Conservation (phyloP, 2,113 vertebrate genomes). For the Rostratula benghalensis region DNA sequence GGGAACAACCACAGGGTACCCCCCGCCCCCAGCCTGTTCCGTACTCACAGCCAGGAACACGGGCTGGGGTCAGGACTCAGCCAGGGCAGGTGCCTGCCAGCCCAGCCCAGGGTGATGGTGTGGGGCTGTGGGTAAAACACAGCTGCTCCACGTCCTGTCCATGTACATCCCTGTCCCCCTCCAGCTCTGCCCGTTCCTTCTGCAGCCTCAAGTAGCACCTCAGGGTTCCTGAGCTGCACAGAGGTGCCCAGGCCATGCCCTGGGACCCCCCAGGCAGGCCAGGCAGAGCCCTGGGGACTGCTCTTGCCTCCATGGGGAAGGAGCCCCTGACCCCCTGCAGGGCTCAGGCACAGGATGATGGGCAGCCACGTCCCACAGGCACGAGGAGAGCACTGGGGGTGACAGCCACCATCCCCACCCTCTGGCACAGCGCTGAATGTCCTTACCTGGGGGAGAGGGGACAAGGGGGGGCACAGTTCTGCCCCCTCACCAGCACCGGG, state of each 20-base stretch:
- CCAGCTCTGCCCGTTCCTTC: background rate
- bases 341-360: accelerated
- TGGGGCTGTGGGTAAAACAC: background rate
- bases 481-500: accelerated
- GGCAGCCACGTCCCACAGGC: background rate
- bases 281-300: background rate
- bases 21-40: background rate
- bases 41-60: background rate
- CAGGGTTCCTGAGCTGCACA: background rate
- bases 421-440: background rate
- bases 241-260: too few species aligned
- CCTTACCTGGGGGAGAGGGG: too few species aligned
- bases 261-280: background rate
- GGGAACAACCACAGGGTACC: accelerated
- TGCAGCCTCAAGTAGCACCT: too few species aligned
- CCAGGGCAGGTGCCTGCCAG: background rate
- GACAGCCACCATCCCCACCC: too few species aligned
- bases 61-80: background rate
- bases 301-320: background rate
- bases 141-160: background rate
- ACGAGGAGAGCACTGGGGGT: background rate
- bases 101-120: accelerated
- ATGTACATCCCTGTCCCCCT: too few species aligned
- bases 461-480: accelerated
- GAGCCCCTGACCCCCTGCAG: background rate